These are phyloP conservation scores for Mixornis gularis DNA, from an alignment of 2,113 vertebrate species.

Conservation along the genomic window DNA sequence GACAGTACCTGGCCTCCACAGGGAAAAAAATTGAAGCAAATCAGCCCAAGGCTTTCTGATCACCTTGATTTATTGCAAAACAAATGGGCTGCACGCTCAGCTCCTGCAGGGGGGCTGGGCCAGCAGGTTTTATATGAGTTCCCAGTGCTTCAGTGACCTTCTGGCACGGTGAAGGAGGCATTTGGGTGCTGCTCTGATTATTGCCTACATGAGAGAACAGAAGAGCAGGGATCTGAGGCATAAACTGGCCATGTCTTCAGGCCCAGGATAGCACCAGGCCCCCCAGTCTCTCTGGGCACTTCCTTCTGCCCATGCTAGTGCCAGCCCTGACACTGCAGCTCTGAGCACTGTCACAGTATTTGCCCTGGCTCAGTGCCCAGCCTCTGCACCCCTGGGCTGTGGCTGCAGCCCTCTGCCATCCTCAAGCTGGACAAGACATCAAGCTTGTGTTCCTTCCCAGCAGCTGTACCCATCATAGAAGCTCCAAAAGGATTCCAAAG, in stretches of 20 bases:
- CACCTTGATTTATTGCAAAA: background rate
- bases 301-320: background rate
- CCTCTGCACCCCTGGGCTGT: background rate
- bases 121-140: background rate
- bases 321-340: background rate
- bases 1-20: background rate
- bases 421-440: background rate
- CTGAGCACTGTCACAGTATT: background rate
- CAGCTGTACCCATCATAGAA: background rate
- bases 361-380: background rate
- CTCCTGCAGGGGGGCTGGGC: background rate
- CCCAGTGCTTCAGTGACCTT: background rate
- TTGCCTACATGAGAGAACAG: background rate
- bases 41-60: background rate
- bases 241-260: background rate
- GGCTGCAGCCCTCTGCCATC: background rate
- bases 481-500: background rate
- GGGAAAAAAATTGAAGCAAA: background rate
- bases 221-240: background rate
- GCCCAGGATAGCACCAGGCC: background rate
- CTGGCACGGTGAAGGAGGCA: fast-evolving
- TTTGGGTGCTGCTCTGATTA: background rate
- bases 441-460: too few relatives aligned
- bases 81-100: background rate
- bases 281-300: background rate